Conservation (phyloP, 2,888 invertebrate genomes). For the Dicyrtoma fusca region DNA sequence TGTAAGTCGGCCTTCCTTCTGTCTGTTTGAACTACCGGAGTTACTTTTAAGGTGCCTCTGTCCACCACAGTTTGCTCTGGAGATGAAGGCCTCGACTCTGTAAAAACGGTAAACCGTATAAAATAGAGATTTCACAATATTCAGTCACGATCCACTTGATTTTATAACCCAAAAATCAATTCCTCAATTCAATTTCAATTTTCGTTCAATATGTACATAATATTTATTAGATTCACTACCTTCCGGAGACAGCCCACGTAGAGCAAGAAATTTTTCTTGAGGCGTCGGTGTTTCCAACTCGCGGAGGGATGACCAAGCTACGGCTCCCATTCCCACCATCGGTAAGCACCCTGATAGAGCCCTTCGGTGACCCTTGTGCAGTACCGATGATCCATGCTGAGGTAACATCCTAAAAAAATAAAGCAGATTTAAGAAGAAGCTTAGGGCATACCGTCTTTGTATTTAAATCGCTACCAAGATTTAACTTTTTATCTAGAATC, state of each 20-base stretch:
- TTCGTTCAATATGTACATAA: neutral
- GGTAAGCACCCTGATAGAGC: constrained; percentile 55
- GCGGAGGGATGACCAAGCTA: constrained; percentile 56
- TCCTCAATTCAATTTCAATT: neutral
- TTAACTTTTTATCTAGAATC: too few relatives aligned
- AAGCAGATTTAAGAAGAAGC: neutral
- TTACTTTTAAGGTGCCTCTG: constrained; percentile 42
- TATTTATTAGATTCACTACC: constrained; percentile 29
- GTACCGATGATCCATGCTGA: constrained; percentile 41
- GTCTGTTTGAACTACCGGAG: constrained; percentile 37
- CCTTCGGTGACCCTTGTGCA: constrained; percentile 51
- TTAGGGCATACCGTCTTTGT: too few relatives aligned
- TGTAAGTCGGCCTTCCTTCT: constrained; percentile 59
- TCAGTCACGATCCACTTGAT: too few relatives aligned
- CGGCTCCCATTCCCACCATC: constrained; percentile 55
- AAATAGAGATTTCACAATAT: too few relatives aligned
- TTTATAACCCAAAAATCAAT: too few relatives aligned
- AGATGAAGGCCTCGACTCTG: constrained; percentile 45
- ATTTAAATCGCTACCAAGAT: too few relatives aligned
- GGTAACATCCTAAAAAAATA: constrained; percentile 38
- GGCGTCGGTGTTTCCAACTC: constrained; percentile 49
- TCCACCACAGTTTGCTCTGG: constrained; percentile 44
- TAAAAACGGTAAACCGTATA: too few relatives aligned
- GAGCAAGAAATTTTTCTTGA: constrained; percentile 29
- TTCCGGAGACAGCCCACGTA: constrained; percentile 53